phyloP scores from a whole-genome alignment of 2,888 invertebrate species.

The Drosophila algonquin region DNA sequence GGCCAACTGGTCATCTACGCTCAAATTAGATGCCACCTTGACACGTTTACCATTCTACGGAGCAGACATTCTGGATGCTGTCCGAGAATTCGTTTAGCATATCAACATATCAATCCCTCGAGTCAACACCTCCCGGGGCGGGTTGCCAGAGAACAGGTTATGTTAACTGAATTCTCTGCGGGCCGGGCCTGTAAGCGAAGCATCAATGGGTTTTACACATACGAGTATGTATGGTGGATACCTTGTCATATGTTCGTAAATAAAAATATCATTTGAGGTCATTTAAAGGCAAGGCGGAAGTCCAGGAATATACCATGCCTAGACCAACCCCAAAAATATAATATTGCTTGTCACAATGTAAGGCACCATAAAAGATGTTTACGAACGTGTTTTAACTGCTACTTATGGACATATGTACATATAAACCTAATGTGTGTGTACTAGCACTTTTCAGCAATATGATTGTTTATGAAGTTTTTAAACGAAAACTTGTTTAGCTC shows the following conservation, averaged over 20 bases:
- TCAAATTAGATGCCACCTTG: conserved; percentile 21
- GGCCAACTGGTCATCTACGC: neutral
- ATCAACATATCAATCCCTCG: conserved; percentile 1
- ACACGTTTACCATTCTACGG: conserved; percentile 11
- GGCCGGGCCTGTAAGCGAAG: conserved; percentile 30
- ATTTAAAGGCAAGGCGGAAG: conserved; percentile 32
- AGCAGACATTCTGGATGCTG: neutral
- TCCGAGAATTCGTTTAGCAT: conserved; percentile 20
- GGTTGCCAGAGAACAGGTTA: conserved; percentile 33
- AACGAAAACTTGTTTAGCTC: neutral
- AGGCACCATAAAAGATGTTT: conserved; percentile 30
- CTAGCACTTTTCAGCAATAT: neutral
- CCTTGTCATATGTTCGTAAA: conserved; percentile 1
- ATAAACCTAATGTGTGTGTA: neutral
- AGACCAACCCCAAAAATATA: conserved; percentile 14
- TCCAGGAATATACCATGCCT: conserved; percentile 34
- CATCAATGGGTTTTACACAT: conserved; percentile 40
- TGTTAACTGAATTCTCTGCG: conserved; percentile 2
- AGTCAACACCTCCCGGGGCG: conserved; percentile 35
- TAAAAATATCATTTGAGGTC: conserved; percentile 25
- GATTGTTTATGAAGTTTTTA: neutral
- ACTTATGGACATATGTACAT: neutral
- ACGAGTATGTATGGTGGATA: neutral
- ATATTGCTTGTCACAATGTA: conserved; percentile 19
- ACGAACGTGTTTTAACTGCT: conserved; percentile 30